Percentiles rank a stretch among this genome's conserved stretches.
Evolutionary conservation across 1,140 invertebrate species (phyloP).

Genomic region (Pseudachorutes palmiensis): DNA sequence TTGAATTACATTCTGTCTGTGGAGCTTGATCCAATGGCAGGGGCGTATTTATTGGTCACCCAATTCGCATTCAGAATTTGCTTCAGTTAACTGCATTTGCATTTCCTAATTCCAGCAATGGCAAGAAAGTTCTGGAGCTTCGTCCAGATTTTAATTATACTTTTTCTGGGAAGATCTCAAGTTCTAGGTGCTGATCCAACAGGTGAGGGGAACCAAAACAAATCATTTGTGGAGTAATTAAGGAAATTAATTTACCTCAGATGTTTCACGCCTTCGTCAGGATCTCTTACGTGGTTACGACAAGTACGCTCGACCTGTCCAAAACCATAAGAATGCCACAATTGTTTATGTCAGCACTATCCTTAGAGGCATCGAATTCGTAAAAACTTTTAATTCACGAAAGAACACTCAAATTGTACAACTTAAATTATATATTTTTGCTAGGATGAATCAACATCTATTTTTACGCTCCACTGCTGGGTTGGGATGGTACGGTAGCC

Average conservation of each 20-base stretch:
- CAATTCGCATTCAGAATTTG: too few species aligned
- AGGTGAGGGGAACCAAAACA: not conserved
- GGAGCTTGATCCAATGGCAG: too few species aligned
- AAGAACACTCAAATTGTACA: too few species aligned
- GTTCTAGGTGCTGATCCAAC: not conserved
- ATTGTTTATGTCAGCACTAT: slow-evolving; percentile 19
- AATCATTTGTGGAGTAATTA: too few species aligned
- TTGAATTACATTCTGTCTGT: too few species aligned
- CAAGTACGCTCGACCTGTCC: slow-evolving; percentile 21
- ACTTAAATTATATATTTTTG: slow-evolving; percentile 3
- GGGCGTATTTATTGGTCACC: too few species aligned
- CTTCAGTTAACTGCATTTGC: too few species aligned
- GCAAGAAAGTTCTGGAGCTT: too few species aligned
- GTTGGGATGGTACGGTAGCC: too few species aligned
- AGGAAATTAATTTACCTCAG: slow-evolving; percentile 14
- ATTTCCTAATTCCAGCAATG: too few species aligned
- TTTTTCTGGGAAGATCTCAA: too few species aligned
- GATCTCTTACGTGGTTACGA: slow-evolving; percentile 30
- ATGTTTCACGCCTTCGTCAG: slow-evolving; percentile 22
- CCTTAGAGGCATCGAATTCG: slow-evolving; percentile 32
- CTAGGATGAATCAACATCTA: slow-evolving; percentile 27
- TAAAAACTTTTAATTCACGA: slow-evolving; percentile 23
- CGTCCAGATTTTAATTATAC: too few species aligned
- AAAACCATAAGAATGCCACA: slow-evolving; percentile 28
- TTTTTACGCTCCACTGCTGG: slow-evolving; percentile 33